Base-by-base conservation (phyloP, 2,797 vertebrate species). In the Capromys pilorides region DNA sequence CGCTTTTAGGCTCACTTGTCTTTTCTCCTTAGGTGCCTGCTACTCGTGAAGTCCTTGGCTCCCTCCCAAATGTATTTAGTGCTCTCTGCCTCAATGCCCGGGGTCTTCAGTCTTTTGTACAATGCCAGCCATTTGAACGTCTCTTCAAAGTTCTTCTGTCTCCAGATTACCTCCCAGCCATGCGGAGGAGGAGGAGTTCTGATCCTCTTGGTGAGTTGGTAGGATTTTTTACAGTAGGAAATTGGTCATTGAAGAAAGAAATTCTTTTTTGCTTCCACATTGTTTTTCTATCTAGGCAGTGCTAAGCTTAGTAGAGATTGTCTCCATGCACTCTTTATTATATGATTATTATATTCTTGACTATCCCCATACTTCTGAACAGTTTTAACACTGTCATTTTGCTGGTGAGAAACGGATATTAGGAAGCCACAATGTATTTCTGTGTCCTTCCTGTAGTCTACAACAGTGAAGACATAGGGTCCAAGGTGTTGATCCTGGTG, bases 81-180 rank as follows among this genome's bases (percentile, higher is more conserved):
- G 99, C 99, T 22, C 98, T 99, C 94, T 99, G 99, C 97, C 98
- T 99, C 97, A 99, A 99, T 95, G 99, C 99, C 41, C 99, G 99
- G 84, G 99, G 99, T 88, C 98, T 99, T 98, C 99, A 99, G 96
- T 99, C 99, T 31, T 99, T 99, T 88, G 99, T 99, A 95, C 99
- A 99, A 96, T 99, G 99, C 98, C 99, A 99, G 98, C 99, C 99
- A 86, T 99, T 99, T 96, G 99, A 99, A 97, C 99, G 99, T 61
- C 99, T 99, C 97, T 99, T 99, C 98, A 99, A 99, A 98, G 99
- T 99, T 97, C 99, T 99, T 97, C 98, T 99, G 77, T 99, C 99
- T n/a, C 99, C 99, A 0, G 99, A 99, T 96, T 99, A 99, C 97
- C 98, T 99, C 91, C 99, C 99, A 16, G 99, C 99, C 94, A 99